Evolutionary conservation across 2,888 invertebrate species (phyloP).

Genomic region (Caradrina kadenii): DNA sequence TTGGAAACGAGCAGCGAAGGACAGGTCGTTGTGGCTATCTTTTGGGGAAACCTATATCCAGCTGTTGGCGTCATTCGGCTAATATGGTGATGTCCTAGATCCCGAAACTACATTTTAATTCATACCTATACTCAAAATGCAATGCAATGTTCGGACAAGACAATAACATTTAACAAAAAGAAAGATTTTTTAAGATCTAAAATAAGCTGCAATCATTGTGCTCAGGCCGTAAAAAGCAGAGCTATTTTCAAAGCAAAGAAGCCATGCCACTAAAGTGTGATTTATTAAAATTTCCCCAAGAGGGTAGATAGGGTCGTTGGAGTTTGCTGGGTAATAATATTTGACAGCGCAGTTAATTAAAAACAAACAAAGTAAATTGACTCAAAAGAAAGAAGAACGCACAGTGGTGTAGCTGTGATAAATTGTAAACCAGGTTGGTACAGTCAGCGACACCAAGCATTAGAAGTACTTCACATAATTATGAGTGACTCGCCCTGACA

Average conservation of each 20-base stretch:
- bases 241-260: slow-evolving; percentile 15
- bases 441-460: background rate
- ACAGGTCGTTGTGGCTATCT: too few relatives aligned
- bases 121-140: too few relatives aligned
- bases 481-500: too few relatives aligned
- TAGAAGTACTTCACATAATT: too few relatives aligned
- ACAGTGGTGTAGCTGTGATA: slow-evolving; percentile 11
- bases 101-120: too few relatives aligned
- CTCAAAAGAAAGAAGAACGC: slow-evolving; percentile 20
- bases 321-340: slow-evolving; percentile 24
- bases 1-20: too few relatives aligned
- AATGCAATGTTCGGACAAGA: too few relatives aligned
- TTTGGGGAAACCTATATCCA: too few relatives aligned
- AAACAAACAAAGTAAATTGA: slow-evolving; percentile 46
- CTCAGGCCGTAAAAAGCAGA: background rate
- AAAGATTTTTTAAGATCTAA: background rate
- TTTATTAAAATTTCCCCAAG: slow-evolving; percentile 22
- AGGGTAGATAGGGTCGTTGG: background rate
- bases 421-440: slow-evolving; percentile 18
- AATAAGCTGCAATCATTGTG: background rate
- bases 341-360: slow-evolving; percentile 44
- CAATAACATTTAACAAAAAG: too few relatives aligned
- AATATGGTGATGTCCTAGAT: too few relatives aligned
- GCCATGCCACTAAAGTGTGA: slow-evolving; percentile 12
- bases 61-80: too few relatives aligned